A percentile compares a stretch with the other conserved stretches of the same genome.
Evolutionary conservation across 2,113 vertebrate genomes (phyloP).

Genomic region (Paedocypris sp.): DNA sequence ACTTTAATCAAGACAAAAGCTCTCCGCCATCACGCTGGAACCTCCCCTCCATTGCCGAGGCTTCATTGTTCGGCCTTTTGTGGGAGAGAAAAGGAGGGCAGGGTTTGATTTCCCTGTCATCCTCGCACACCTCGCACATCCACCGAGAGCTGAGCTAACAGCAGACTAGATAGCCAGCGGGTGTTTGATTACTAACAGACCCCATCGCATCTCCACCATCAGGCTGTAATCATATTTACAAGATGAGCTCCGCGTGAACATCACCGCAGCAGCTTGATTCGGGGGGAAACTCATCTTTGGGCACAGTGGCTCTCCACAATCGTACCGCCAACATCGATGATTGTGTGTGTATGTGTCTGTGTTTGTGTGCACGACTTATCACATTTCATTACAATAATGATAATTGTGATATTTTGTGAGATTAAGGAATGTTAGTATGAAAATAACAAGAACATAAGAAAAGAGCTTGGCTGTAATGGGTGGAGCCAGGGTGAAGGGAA

Average conservation of each 20-base stretch:
- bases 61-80: not conserved
- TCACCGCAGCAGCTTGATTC: not conserved
- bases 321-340: not conserved
- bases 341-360: no score
- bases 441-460: no score
- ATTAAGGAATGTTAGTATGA: no score
- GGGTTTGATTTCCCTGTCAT: not conserved
- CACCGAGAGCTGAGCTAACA: not conserved
- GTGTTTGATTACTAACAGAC: conserved; percentile 6
- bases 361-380: no score
- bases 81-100: not conserved
- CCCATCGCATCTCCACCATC: not conserved
- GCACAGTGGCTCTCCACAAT: no score
- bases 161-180: conserved; percentile 10
- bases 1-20: not conserved
- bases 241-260: not conserved
- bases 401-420: no score
- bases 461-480: no score
- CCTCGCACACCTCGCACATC: not conserved
- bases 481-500: no score
- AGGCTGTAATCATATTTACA: not conserved
- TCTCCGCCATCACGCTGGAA: not conserved
- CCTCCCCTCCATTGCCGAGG: not conserved
- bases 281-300: not conserved
- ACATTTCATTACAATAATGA: no score